Conservation (phyloP, 2,797 vertebrate species). For the Cercopithecus hamlyni region DNA sequence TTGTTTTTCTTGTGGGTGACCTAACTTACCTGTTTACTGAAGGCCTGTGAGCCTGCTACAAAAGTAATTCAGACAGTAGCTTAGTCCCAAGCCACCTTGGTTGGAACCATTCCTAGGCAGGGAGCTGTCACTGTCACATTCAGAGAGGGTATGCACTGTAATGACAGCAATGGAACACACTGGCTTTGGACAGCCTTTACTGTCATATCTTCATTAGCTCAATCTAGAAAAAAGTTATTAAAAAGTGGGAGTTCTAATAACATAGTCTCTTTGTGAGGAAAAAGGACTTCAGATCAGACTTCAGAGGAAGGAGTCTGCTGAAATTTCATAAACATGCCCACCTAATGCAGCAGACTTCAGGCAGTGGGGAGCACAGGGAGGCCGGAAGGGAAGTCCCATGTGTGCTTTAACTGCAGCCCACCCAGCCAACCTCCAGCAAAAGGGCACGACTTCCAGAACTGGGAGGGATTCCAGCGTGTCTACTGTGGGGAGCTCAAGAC, state of each 20-base stretch:
- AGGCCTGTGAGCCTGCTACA: not conserved
- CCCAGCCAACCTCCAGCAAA: not conserved
- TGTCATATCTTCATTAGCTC: not conserved
- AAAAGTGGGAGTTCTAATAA: not conserved
- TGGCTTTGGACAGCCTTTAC: not conserved
- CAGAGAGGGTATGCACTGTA: not conserved
- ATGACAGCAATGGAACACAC: not conserved
- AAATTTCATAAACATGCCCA: not conserved
- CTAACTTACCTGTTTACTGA: not conserved
- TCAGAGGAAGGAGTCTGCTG: not conserved
- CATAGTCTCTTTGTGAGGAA: not conserved
- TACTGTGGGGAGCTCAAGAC: not conserved
- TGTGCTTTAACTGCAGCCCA: fast-evolving
- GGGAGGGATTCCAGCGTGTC: fast-evolving
- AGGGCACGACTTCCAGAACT: not conserved
- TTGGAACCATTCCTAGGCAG: not conserved
- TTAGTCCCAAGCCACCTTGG: not conserved
- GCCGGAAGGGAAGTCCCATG: not conserved
- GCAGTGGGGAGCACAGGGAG: fast-evolving
- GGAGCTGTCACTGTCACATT: not conserved
- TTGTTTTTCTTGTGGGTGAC: not conserved
- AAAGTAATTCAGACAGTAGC: not conserved
- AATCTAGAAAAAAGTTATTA: not conserved
- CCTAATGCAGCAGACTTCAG: not conserved
- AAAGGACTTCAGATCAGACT: not conserved